Evolutionary conservation across 2,888 invertebrate genomes (phyloP), one percentile per base, ranked within the genome.

Genomic region (Polymixis flavicincta): DNA sequence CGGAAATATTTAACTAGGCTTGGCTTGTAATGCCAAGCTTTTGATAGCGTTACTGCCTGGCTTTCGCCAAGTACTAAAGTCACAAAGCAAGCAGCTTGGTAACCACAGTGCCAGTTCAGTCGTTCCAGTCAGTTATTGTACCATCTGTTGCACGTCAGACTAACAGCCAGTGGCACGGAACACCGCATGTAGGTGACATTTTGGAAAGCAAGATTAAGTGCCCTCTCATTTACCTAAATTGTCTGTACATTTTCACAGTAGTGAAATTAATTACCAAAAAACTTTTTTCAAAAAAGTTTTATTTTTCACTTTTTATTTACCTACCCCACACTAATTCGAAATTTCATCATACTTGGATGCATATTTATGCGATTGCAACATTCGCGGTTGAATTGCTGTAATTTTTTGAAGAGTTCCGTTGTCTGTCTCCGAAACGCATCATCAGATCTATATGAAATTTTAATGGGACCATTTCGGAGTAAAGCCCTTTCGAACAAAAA

Each of bases 71-170:
- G 19, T 22, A 42, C 22, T 55, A 14, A 61, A 25, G n/a, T 55
- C 9, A 55, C 22, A 1, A 54, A 61, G 60, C 60, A 42, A 50
- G 65, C 25, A 45, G 55, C 42, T 81, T 22, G n/a, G 48, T 52
- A 14, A 32, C 71, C 71, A 37, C 42, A 67, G 32, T 67, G 48
- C 17, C 22, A 82, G 45, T 61, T 13, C 22, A 82, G 45, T 61
- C 14, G 1, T 42, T 25, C 19, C 14, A 71, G 61, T 71, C 14
- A 14, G 78, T 57, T 63, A 82, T 59, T 22, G 25, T 54, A 48
- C 37, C 57, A 70, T 80, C 66, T 83, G 71, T 82, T 70, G 57
- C 28, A 63, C 54, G 61, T 82, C 78, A 60, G 25, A 50, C 32
- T 45, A 45, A n/a, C 25, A 42, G 5, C 59, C 45, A 64, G 32